Evolutionary conservation across 2,888 invertebrate genomes (phyloP), one percentile per base, ranked within the genome.

Genomic region (Tachystola acroxantha): DNA sequence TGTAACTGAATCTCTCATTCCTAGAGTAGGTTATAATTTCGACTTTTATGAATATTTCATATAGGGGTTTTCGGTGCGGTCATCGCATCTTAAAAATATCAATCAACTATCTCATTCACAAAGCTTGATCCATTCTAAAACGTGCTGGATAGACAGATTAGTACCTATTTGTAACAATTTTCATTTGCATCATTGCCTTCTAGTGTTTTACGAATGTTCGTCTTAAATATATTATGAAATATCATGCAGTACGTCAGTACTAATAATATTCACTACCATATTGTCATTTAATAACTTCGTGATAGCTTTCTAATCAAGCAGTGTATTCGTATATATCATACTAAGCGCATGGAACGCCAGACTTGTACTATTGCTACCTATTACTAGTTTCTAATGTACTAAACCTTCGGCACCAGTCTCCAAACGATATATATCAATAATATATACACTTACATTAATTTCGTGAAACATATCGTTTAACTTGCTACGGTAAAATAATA

Each of bases 391-490:
- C 11, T 27, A 27, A 11, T 2, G 3, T 11, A 34, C 14, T 32
- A 49, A 61, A 61, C 56, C 57, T 56, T 63, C 65, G 64, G 64
- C 69, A 67, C 66, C 71, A 71, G 67, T 70, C 72, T 71, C 72
- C 60, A 57, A 61, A 64, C 56, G 48, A 68, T 64, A 65, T 52
- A 57, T 34, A 57, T 53, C 44, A 54, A 59, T 64, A 47, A 41
- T 39, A 46, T 58, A 58, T 58, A 62, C 50, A 60, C 47, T 60
- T 57, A 54, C 49, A 43, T 50, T 3, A 24, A 51, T 45, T 43
- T 39, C 54, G 51, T 50, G 32, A 24, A n/a, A 27, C 24, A 24
- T n/a, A 24, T 27, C 11, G 11, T 27, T 5, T 11, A 43, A 43
- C 14, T 37, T 30, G 33, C 41, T 42, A 51, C 37, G 42, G 40